Percentiles rank a stretch among this genome's conserved stretches.
Evolutionary conservation across 2,797 vertebrate species (phyloP).

Genomic region (Cottoperca gobio): DNA sequence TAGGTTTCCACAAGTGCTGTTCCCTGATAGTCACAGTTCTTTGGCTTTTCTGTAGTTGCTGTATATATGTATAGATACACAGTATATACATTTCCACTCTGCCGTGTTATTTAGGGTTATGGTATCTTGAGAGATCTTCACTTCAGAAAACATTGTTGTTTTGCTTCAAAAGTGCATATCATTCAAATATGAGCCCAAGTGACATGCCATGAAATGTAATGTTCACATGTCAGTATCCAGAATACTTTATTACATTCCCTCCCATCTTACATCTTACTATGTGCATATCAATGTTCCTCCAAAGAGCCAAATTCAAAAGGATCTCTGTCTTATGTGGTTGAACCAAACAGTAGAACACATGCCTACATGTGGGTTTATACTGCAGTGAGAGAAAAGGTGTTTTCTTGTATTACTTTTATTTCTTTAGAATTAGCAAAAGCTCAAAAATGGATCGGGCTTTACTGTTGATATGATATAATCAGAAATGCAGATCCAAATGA

Average conservation of each 20-base stretch:
- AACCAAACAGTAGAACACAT: no score
- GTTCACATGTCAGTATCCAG: not conserved
- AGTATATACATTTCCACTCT: no score
- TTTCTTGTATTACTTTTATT: not conserved
- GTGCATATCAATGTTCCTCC: no score
- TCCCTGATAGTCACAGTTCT: conserved; percentile 15
- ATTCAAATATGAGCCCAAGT: not conserved
- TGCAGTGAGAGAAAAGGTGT: not conserved
- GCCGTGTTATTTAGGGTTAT: not conserved
- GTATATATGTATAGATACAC: no score
- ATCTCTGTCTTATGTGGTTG: not conserved
- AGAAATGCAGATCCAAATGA: no score
- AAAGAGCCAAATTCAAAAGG: not conserved
- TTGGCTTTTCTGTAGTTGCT: no score
- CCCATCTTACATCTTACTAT: not conserved
- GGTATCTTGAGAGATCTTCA: not conserved
- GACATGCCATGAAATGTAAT: not conserved
- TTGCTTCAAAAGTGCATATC: not conserved
- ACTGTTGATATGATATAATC: not conserved
- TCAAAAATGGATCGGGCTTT: not conserved
- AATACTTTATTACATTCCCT: not conserved
- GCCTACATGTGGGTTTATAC: not conserved
- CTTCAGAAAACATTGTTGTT: not conserved
- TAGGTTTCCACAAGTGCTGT: conserved; percentile 9
- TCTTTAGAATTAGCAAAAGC: not conserved